phyloP scores from a whole-genome alignment of 2,797 vertebrate genomes.

The Phataginus tetradactyla region DNA sequence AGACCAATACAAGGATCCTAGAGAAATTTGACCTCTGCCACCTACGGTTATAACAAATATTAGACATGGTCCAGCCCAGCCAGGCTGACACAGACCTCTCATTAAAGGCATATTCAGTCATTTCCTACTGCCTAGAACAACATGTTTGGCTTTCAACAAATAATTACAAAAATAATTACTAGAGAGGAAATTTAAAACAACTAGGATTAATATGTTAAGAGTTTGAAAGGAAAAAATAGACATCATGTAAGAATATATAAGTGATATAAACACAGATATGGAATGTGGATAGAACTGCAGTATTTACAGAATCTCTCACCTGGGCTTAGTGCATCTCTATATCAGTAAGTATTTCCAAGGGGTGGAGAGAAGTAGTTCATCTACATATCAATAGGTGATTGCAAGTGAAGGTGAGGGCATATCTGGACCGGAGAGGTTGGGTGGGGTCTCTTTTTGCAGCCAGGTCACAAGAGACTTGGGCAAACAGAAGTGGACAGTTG shows the following conservation, averaged over 20 bases:
- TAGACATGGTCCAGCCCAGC: neutral
- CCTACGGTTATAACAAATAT: neutral
- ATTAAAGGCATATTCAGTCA: neutral
- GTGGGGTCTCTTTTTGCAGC: no score
- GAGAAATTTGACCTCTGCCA: neutral
- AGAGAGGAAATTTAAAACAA: slow-evolving; percentile 36
- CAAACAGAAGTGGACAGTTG: no score
- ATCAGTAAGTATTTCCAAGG: no score
- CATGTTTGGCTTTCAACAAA: neutral
- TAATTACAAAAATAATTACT: neutral
- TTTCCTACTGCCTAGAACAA: neutral
- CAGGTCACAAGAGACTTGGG: no score
- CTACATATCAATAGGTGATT: no score
- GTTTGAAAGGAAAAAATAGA: neutral
- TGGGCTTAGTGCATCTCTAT: no score
- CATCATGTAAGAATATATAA: neutral
- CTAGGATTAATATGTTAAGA: neutral
- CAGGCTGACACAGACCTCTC: neutral
- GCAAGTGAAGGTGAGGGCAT: no score
- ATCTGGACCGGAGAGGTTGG: no score
- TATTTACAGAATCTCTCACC: no score
- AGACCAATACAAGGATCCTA: neutral
- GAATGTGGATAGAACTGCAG: neutral
- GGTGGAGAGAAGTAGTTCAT: no score
- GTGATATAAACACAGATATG: neutral